Base-by-base conservation (phyloP, 1,140 invertebrate species). In the Zophobas morio region DNA sequence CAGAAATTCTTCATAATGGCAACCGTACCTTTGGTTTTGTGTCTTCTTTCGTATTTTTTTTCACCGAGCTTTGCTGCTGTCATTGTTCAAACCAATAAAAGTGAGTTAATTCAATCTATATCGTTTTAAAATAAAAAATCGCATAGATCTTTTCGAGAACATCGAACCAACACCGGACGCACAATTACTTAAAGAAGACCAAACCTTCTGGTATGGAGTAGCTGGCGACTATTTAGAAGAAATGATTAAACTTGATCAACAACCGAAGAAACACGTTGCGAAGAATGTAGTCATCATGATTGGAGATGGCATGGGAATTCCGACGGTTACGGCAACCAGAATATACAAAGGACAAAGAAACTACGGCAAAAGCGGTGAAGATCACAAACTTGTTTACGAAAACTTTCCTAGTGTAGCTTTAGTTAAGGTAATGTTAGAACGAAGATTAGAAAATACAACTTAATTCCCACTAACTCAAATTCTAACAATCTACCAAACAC, bases 281-380 rank as follows among this genome's bases (percentile, higher is more conserved):
- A 78, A 75, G 70, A 80, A 80, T 72, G 89, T 95, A n/a, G 92
- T 96, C 39, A 86, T 96, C 51, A 93, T 95, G 81, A 89, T 96
- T 1, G 94, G 94, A 0, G 94, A 96, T 86, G 95, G 94, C 5
- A 94, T 95, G 92, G 93, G 94, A 33, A 87, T 94, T 53, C 89
- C 93, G 0, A 95, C 94, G 0, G 88, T 94, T 0, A 94, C 94
- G 0, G 94, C 94, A 0, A 91, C 92, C 1, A 87, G 94, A 74
- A 94, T 95, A 66, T 87, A 91, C 66, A 88, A 91, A 78, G 87
- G 89, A 49, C 91, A 93, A 81, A 81, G 85, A 34, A 49, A 40
- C 2, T 83, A 88, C 46, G 88, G 88, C 0, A 81, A 83, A 46
- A 84, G 79, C 6, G 94, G 93, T 0, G 93, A 94, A 83, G 92